phyloP scores from a whole-genome alignment of 2,113 vertebrate species.

The Tachycineta bicolor region DNA sequence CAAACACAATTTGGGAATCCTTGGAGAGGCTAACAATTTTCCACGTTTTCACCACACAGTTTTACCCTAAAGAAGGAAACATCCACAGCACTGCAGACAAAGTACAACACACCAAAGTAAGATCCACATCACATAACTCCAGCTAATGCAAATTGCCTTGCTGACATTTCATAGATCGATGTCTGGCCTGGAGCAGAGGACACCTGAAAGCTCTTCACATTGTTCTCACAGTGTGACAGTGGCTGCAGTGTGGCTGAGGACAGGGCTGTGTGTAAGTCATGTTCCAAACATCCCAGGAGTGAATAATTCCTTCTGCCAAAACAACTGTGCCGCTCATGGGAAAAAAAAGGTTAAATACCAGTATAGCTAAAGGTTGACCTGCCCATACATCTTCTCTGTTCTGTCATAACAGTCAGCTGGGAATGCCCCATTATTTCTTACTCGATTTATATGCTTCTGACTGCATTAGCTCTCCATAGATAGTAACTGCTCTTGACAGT shows the following conservation, averaged over 20 bases:
- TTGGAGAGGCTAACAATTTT: not conserved
- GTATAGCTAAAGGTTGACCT: not conserved
- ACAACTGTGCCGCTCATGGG: not conserved
- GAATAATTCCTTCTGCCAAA: slow-evolving; percentile 26
- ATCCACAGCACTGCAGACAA: not conserved
- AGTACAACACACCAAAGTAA: not conserved
- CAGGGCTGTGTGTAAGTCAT: not conserved
- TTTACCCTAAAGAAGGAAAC: not conserved
- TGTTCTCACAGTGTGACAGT: not conserved
- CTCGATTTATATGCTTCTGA: not conserved
- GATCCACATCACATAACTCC: not conserved
- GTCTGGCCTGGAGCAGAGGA: not conserved
- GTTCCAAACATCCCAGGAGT: not conserved
- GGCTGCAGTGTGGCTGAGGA: not conserved
- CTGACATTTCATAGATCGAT: not conserved
- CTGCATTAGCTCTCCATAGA: not conserved
- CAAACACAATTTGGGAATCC: not conserved
- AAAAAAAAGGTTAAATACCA: not conserved
- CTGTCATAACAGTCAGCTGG: not conserved
- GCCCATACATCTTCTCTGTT: not conserved
- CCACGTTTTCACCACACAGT: not conserved
- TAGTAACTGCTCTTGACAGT: not conserved
- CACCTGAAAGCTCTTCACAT: not conserved
- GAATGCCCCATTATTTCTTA: not conserved
- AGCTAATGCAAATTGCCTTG: not conserved